Evolutionary conservation across 2,888 invertebrate genomes (phyloP).

Genomic region (Sphaeridia pumilis): DNA sequence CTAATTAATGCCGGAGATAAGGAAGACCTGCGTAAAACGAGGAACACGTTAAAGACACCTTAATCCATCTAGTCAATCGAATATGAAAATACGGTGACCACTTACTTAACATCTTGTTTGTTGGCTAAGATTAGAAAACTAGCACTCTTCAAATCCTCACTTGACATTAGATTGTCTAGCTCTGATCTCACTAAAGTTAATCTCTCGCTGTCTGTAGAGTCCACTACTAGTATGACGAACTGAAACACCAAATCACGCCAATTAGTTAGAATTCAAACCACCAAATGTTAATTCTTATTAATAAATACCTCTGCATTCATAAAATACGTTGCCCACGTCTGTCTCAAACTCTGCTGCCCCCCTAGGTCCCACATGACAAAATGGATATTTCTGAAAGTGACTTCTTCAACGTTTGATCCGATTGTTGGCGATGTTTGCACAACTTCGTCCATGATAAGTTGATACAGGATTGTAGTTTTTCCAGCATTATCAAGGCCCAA

Average conservation of each 20-base stretch:
- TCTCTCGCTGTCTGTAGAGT: slow-evolving; percentile 48
- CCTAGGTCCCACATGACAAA: slow-evolving; percentile 55
- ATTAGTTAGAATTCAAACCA: too few species aligned
- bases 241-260: slow-evolving; percentile 37
- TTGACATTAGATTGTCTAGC: slow-evolving; percentile 46
- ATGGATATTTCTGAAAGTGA: slow-evolving; percentile 50
- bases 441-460: slow-evolving; percentile 50
- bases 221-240: slow-evolving; percentile 49
- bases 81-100: background rate
- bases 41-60: too few species aligned
- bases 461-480: slow-evolving; percentile 50
- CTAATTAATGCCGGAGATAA: slow-evolving; percentile 45
- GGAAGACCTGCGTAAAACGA: slow-evolving; percentile 4
- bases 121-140: slow-evolving; percentile 92
- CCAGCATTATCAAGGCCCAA: slow-evolving; percentile 52
- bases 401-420: slow-evolving; percentile 51
- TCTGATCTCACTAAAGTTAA: slow-evolving; percentile 47
- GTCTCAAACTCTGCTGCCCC: slow-evolving; percentile 48
- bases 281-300: background rate
- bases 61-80: too few species aligned
- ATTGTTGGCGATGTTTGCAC: slow-evolving; percentile 52
- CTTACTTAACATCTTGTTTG: slow-evolving; percentile 79
- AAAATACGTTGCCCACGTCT: slow-evolving; percentile 50
- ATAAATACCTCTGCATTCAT: slow-evolving; percentile 48
- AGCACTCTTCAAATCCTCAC: slow-evolving; percentile 56